Conservation (phyloP, 2,113 vertebrate genomes). For the Sebastes fasciatus region DNA sequence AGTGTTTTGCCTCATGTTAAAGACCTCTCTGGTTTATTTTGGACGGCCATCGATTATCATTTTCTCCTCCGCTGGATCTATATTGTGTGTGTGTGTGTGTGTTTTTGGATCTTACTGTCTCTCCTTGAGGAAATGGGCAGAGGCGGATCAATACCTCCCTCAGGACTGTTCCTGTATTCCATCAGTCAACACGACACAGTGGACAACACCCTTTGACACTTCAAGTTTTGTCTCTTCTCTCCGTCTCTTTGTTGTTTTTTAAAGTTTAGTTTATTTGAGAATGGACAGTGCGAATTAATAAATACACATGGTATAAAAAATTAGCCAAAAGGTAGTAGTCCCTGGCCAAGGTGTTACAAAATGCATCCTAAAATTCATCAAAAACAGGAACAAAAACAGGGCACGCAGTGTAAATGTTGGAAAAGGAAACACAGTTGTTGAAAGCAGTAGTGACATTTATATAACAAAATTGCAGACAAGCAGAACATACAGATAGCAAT, state of each 20-base stretch:
- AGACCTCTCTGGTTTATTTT: slow-evolving; percentile 47
- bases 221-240: neutral
- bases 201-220: slow-evolving; percentile 11
- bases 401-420: too few relatives aligned
- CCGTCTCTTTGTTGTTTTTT: neutral
- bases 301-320: too few relatives aligned
- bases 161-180: slow-evolving; percentile 22
- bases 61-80: slow-evolving; percentile 54
- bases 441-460: too few relatives aligned
- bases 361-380: too few relatives aligned
- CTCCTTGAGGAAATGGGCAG: slow-evolving; percentile 43
- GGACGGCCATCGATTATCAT: slow-evolving; percentile 49
- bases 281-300: too few relatives aligned
- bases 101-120: slow-evolving; percentile 13
- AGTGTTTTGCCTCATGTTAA: slow-evolving; percentile 33
- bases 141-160: slow-evolving; percentile 51
- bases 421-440: too few relatives aligned
- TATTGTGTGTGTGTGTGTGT: slow-evolving; percentile 1
- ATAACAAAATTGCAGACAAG: too few relatives aligned
- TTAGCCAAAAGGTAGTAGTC: too few relatives aligned
- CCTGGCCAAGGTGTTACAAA: too few relatives aligned
- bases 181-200: slow-evolving; percentile 43
- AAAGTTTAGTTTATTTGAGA: too few relatives aligned
- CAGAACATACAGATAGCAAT: too few relatives aligned
- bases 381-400: too few relatives aligned